phyloP scores from a whole-genome alignment of 2,888 invertebrate genomes.

The Rapana venosa region DNA sequence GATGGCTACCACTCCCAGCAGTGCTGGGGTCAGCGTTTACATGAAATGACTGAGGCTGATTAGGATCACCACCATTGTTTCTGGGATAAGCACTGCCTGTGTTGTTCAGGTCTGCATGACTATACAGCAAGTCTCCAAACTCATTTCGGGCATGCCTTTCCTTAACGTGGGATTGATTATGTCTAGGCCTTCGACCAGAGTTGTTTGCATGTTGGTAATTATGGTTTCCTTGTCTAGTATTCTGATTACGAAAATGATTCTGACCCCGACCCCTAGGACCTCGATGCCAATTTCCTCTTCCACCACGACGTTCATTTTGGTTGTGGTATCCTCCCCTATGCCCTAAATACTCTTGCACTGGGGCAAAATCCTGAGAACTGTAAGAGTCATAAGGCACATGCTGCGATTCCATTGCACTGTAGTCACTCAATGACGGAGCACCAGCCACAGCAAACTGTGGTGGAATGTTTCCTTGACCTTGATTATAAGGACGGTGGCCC shows the following conservation, averaged over 20 bases:
- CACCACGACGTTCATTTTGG: background rate
- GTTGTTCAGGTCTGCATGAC: background rate
- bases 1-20: background rate
- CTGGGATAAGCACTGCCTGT: background rate
- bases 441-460: background rate
- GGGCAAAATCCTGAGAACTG: background rate
- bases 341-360: background rate
- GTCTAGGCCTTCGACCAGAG: background rate
- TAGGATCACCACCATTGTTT: background rate
- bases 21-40: background rate
- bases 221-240: background rate
- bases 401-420: background rate
- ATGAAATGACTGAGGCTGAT: background rate
- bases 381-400: background rate
- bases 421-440: background rate
- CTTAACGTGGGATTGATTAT: background rate
- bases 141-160: constrained; percentile 16
- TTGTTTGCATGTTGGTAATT: background rate
- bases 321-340: constrained; percentile 1
- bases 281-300: background rate
- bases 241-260: background rate
- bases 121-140: constrained; percentile 30
- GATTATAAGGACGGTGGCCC: background rate
- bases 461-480: background rate
- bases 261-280: background rate